Evolutionary conservation across 2,797 vertebrate species (phyloP), one percentile per base, ranked within the genome.

Genomic region (Anguilla obscura): DNA sequence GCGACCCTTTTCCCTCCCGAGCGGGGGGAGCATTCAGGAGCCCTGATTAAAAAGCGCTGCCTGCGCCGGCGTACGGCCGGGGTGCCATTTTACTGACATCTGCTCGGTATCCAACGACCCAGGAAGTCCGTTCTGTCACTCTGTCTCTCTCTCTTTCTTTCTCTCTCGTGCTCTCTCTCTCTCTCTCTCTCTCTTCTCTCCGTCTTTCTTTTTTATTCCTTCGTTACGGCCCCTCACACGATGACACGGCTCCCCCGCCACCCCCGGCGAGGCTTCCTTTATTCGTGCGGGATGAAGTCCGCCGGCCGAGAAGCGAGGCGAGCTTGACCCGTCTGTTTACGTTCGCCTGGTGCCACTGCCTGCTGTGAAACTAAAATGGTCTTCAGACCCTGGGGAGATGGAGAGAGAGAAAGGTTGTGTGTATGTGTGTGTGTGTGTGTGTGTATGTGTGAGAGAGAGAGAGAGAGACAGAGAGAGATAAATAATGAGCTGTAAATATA

Each of bases 281-380:
- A 36, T 40, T 45, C 45, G 74, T 6, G 74, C n/a, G 3, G n/a
- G 36, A 79, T 33, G 1, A 79, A 79, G 36, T 21, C 74, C 90
- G 90, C 93, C 92, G 89, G 94, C 94, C 91, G 86, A 91, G 82
- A 94, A 95, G 93, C 94, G 89, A 93, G 90, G 80, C 83, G 90
- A 94, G 93, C 89, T 92, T 93, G 94, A 95, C 95, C 96, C 90
- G 66, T 88, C 87, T 95, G 96, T 97, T 97, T 95, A 96, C 96
- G 95, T 96, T 96, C 93, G 96, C 94, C 93, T 92, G 94, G 95
- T 95, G 96, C 95, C 95, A 94, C 95, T 94, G 96, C 74, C 97
- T 90, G 95, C 96, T 95, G 97, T 88, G 97, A 95, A 93, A 97
- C 96, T 97, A 95, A 98, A 94, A 96, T 93, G 93, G 95, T 94